Evolutionary conservation across 2,113 vertebrate genomes (phyloP), one percentile per base, ranked within the genome.

Genomic region (Zosterops borbonicus): DNA sequence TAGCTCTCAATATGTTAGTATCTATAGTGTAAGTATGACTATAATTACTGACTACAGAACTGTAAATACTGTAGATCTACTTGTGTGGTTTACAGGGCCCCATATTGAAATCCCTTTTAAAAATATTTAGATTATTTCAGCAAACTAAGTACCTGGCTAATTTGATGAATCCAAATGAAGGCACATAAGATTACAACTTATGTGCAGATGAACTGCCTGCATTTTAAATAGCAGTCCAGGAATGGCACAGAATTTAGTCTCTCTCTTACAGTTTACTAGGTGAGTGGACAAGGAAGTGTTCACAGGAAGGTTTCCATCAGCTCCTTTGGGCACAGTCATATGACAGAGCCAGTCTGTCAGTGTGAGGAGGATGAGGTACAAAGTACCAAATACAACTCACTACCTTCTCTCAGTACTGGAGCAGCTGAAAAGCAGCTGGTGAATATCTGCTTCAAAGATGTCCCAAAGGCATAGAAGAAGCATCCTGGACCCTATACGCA

Each of bases 41-140:
- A 1, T 69, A 52, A 89, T 69, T 78, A 46, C 44, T 52, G 13
- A 50, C 19, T 58, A 33, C 17, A 46, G 37, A 74, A 52, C 59
- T 80, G 29, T 71, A 89, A 92, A 93, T 88, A 65, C 47, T 74
- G 35, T 79, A 89, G 90, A 90, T 90, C 65, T 92, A 64, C 76
- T 37, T 20, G 2, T 35, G 28, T 82, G 46, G 64, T 76, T 53
- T 87, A 81, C 49, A 88, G 67, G 44, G 44, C 53, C 37, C 71
- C 56, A 84, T 83, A 82, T 2, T 53, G 73, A 74, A 65, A 39
- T 67, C 27, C 19, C 1, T 31, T 76, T 60, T 49, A 63, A 67
- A 80, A 73, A 14, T 41, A 16, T 87, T 83, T 86, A n/a, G 14
- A 18, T 60, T 76, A 33, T 95, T 96, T 81, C 46, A 47, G 69